Conservation (phyloP, 2,797 vertebrate species). For the Darevskia nairensis region DNA sequence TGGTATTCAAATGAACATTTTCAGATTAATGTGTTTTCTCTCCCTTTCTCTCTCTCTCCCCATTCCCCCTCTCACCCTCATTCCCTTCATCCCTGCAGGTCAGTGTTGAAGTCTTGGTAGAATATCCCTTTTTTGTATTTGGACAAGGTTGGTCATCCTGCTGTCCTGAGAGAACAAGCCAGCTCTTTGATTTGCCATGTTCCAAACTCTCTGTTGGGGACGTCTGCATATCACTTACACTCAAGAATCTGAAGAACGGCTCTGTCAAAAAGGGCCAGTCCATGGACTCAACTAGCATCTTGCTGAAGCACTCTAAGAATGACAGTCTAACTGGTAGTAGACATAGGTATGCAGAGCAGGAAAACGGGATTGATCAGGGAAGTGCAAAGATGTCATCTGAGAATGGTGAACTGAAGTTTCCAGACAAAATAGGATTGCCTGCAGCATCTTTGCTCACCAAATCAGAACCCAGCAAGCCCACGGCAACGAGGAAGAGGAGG, state of each 20-base stretch:
- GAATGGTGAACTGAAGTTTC: conserved; percentile 91
- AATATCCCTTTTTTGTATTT: conserved; percentile 99
- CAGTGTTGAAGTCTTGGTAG: conserved; percentile 96
- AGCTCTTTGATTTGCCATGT: conserved; percentile 96
- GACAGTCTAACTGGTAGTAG: conserved; percentile 81
- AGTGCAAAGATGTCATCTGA: conserved; percentile 82
- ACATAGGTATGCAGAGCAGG: conserved; percentile 88
- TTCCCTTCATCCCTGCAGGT: conserved; percentile 82
- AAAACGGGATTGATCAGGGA: conserved; percentile 91
- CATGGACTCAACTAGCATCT: conserved; percentile 84
- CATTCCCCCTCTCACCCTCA: conserved; percentile 25
- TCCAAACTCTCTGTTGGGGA: conserved; percentile 97
- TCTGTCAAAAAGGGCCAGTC: conserved; percentile 93
- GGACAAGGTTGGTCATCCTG: conserved; percentile 99
- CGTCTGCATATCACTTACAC: conserved; percentile 98
- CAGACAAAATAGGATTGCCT: conserved; percentile 83
- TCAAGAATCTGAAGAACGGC: conserved; percentile 97
- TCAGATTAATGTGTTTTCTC: conserved; percentile 33
- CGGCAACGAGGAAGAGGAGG: conserved; percentile 90
- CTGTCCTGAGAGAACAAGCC: conserved; percentile 96
- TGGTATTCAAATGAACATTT: conserved; percentile 5
- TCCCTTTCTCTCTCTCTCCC: conserved; percentile 46
- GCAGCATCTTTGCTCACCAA: conserved; percentile 82
- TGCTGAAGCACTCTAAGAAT: conserved; percentile 87
- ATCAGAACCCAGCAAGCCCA: conserved; percentile 82